phyloP scores from a whole-genome alignment of 2,888 invertebrate species.

The Nemoura dubitans region DNA sequence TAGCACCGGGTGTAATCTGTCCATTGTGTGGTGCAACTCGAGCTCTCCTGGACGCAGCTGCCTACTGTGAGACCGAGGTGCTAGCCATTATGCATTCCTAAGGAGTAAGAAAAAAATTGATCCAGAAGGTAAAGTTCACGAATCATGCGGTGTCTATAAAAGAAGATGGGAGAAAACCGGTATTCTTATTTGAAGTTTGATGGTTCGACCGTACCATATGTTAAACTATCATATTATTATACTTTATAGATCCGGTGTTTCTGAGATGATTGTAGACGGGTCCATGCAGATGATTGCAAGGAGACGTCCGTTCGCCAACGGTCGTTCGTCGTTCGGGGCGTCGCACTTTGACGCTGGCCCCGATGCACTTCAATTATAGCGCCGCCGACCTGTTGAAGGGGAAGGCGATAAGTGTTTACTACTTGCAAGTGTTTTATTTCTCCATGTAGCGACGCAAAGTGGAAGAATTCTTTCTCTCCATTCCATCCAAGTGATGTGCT shows the following conservation, averaged over 20 bases:
- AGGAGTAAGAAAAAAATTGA: background rate
- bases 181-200: slow-evolving; percentile 21
- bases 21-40: background rate
- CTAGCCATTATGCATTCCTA: background rate
- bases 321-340: background rate
- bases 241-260: slow-evolving; percentile 33
- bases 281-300: background rate
- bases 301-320: background rate
- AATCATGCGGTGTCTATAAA: slow-evolving; percentile 10
- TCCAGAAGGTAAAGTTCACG: slow-evolving; percentile 18
- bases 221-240: slow-evolving; percentile 32
- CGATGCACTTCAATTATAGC: background rate
- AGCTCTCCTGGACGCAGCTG: background rate
- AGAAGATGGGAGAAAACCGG: slow-evolving; percentile 25
- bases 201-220: slow-evolving; percentile 10
- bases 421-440: background rate
- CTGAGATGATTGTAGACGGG: background rate
- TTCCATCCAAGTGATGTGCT: no score
- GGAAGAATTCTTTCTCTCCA: no score
- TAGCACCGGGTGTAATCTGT: slow-evolving; percentile 13
- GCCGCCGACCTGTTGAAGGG: background rate
- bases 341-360: background rate
- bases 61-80: background rate
- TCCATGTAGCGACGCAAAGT: background rate
- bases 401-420: no score